Evolutionary conservation across 2,888 invertebrate species (phyloP), one percentile per base, ranked within the genome.

Genomic region (Mylabris sibirica): DNA sequence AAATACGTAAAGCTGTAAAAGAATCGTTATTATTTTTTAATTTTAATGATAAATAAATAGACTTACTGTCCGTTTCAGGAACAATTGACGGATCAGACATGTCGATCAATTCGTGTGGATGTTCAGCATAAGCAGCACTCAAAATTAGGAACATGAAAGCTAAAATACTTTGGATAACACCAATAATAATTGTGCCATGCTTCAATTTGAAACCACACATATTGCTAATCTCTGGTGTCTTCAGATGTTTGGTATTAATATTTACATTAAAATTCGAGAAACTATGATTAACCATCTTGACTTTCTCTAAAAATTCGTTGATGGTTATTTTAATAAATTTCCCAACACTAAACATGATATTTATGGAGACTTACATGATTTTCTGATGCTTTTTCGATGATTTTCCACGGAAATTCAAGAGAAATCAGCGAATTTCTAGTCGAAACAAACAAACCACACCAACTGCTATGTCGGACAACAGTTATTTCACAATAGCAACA

Each of bases 61-160:
- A 75, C 74, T 75, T 75, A 84, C 84, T 77, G 60, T 75, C 71
- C 26, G 78, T 24, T 66, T 80, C 77, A 9, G 84, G 84, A 22
- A 83, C 72, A 22, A 83, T 74, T 1, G 82, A 79, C 0, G 78
- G 74, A 78, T 84, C 83, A 3, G 82, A 78, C 78, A 84, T 78
- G 66, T 81, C 80, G 38, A 84, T 68, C 60, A 84, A 74, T 72
- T 84, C 84, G 62, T 83, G 80, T 1, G 84, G 84, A 79, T 84
- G 77, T 72, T 82, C 81, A 20, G 84, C 84, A 73, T 84, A 84
- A 4, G 83, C 83, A 5, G 84, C 82, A 65, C 80, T 78, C 53
- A 84, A 72, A 41, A 84, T 78, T 72, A 84, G 66, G 57, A 79
- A 78, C 76, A 82, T 82, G 66, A 84, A 84, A 3, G 84, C 76